Conservation (phyloP, 2,797 vertebrate species). For the Galaxias olidus region DNA sequence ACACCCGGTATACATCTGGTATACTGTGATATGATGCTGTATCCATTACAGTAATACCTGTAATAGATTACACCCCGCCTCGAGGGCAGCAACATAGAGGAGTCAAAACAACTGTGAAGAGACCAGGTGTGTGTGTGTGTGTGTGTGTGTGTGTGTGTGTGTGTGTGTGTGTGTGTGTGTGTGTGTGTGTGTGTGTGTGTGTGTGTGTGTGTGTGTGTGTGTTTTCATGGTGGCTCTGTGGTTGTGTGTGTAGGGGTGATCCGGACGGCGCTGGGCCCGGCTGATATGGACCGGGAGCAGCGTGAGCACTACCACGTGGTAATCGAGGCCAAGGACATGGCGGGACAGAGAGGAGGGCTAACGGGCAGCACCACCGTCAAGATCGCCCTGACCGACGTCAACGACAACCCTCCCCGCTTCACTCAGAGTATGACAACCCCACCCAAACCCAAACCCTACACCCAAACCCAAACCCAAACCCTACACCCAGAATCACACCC, state of each 20-base stretch:
- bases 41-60: no score
- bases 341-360: constrained; percentile 91
- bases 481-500: no score
- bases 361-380: constrained; percentile 88
- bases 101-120: no score
- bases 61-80: no score
- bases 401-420: constrained; percentile 91
- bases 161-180: background rate
- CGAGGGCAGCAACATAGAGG: no score
- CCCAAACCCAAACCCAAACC: no score
- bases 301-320: constrained; percentile 92
- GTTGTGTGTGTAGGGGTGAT: constrained; percentile 81
- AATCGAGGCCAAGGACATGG: constrained; percentile 97
- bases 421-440: constrained; percentile 82
- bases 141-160: background rate
- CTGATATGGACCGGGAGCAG: constrained; percentile 94
- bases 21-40: no score
- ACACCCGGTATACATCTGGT: no score
- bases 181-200: background rate
- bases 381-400: constrained; percentile 91
- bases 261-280: constrained; percentile 83
- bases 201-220: constrained; percentile 6
- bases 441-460: no score
- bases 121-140: no score
- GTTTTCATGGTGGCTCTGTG: constrained; percentile 1